Base-by-base conservation (phyloP, 2,113 vertebrate species). In the Speoplatyrhinus poulsoni region DNA sequence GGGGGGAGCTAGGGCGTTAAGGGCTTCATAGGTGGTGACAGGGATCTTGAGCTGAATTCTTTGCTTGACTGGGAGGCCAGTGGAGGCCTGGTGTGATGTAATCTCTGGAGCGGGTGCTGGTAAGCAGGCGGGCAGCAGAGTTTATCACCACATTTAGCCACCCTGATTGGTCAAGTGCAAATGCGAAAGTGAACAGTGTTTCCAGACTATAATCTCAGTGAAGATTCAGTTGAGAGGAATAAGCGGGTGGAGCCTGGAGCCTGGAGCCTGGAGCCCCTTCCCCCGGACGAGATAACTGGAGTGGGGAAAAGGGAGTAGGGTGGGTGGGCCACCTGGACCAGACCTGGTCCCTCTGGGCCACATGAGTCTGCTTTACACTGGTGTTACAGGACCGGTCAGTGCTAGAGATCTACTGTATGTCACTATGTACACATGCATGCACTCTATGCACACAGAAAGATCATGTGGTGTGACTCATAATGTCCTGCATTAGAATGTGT, bases 321-420 rank as follows among this genome's bases (percentile, higher is more conserved):
- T 49, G 16, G 19, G 0, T 47, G 78, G 66, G 65, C 17, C 58
- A 50, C 36, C 11, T 60, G 68, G 74, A 64, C 46, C 69, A 77
- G 68, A 67, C 70, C 70, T 80, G 70, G 75, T 77, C 69, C 62
- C 62, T 19, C 19, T 19, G 19, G 19, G 19, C 19, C 19, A 19
- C 19, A 19, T 19, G 19, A 1, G 70, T 59, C 77, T 87, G 85
- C 90, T 90, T 90, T 90, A 90, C 70, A 70, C 74, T 70, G 47
- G 73, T 54, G 69, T 82, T 87, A 89, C 82, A 75, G 73, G 75
- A 72, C 59, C 78, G 55, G 77, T 72, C 65, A 75, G 67, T 77
- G n/a, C 69, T 79, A 74, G 82, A 86, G 86, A 79, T 84, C 32
- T 58, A 56, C 9, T 15, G 17, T 9, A 85, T 53, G 47, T 50